phyloP scores from a whole-genome alignment of 1,140 invertebrate genomes.

The Andrena cerasifolii region DNA sequence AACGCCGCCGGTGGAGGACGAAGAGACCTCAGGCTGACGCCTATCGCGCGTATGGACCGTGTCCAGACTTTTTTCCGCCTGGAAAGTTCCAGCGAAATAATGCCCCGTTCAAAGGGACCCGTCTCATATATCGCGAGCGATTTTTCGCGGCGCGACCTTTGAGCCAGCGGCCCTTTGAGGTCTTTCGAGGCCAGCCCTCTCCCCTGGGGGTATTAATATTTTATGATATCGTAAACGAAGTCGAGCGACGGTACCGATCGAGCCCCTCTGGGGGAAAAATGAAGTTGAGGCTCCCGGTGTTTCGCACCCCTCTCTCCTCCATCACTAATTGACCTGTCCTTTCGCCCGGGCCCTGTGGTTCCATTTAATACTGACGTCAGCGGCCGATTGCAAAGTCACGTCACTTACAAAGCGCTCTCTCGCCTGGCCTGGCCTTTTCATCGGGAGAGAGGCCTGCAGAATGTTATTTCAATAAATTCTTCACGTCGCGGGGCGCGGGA shows the following conservation, averaged over 20 bases:
- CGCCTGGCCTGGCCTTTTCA: not conserved
- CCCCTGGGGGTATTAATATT: slow-evolving; percentile 55
- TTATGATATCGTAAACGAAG: slow-evolving; percentile 57
- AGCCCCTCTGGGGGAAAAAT: not conserved
- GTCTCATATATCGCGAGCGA: slow-evolving; percentile 29
- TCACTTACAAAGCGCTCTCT: slow-evolving; percentile 20
- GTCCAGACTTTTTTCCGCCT: slow-evolving; percentile 2
- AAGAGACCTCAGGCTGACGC: not conserved
- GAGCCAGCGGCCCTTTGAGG: slow-evolving; percentile 47
- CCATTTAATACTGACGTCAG: slow-evolving; percentile 37
- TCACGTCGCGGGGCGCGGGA: rapidly evolving
- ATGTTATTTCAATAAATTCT: slow-evolving; percentile 41
- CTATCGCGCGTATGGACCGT: not conserved
- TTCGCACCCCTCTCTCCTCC: not conserved
- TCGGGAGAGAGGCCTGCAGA: not conserved
- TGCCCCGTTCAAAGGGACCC: slow-evolving; percentile 36
- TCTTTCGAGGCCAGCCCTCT: no score
- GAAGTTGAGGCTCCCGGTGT: not conserved
- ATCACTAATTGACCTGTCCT: slow-evolving; percentile 48
- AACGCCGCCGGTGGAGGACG: not conserved
- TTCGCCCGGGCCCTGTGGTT: not conserved
- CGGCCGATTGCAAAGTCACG: slow-evolving; percentile 31
- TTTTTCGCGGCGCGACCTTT: slow-evolving; percentile 47
- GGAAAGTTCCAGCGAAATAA: slow-evolving; percentile 31
- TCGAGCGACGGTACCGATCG: slow-evolving; percentile 6